Evolutionary conservation across 2,797 vertebrate genomes (phyloP).

Genomic region (Poliocrania exsul): DNA sequence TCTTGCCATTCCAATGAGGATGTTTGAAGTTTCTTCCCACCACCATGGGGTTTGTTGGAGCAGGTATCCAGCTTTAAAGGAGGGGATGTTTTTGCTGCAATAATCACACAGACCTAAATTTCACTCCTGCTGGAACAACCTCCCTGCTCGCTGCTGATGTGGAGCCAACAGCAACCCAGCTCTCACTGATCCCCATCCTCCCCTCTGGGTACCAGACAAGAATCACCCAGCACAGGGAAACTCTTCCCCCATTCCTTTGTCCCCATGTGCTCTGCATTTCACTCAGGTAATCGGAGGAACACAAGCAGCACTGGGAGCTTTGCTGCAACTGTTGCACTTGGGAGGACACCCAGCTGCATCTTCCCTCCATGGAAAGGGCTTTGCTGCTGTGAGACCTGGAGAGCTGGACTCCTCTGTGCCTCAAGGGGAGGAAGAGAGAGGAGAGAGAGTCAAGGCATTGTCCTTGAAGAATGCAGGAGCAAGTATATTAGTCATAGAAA

Average conservation of each 20-base stretch:
- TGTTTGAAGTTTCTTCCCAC: not conserved
- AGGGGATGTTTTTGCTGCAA: not conserved
- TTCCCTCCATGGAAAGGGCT: not conserved
- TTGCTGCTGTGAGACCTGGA: not conserved
- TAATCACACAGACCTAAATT: not conserved
- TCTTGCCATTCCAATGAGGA: not conserved
- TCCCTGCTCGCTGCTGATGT: not conserved
- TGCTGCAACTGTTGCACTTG: not conserved
- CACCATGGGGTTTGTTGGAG: accelerated
- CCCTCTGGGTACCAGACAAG: not conserved
- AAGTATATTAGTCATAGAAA: not conserved
- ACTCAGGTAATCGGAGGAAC: not conserved
- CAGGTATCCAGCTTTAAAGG: not conserved
- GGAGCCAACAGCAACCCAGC: not conserved
- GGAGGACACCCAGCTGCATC: not conserved
- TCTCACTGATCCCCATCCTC: not conserved
- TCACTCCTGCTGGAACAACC: not conserved
- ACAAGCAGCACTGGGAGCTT: not conserved
- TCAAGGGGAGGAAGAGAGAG: not conserved
- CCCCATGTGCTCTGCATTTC: accelerated
- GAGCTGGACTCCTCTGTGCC: accelerated
- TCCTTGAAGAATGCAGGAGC: constrained; percentile 2
- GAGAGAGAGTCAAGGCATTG: not conserved
- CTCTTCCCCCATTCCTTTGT: not conserved
- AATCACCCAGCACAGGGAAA: not conserved